These are phyloP conservation scores for Phania funesta DNA, from an alignment of 2,888 invertebrate genomes.

Conservation along the genomic window DNA sequence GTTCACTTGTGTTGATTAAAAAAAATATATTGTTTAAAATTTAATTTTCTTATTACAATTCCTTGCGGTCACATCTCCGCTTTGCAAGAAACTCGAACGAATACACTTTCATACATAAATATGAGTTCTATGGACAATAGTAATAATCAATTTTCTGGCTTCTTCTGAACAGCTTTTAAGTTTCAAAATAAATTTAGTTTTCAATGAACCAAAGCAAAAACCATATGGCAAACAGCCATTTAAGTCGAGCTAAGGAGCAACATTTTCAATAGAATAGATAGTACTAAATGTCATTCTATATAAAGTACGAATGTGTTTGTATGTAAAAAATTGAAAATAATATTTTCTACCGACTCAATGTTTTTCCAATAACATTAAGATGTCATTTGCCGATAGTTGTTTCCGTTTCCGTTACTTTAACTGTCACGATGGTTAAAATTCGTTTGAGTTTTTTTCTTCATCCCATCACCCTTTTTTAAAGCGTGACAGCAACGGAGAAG, in stretches of 20 bases:
- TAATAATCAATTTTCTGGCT: background rate
- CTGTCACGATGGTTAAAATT: conserved; percentile 64
- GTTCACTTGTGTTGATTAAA: too few relatives aligned
- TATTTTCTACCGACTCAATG: conserved; percentile 66
- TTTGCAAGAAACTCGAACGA: too few relatives aligned
- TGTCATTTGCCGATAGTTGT: conserved; percentile 69
- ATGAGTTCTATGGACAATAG: too few relatives aligned
- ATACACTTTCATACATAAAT: too few relatives aligned
- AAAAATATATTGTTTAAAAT: too few relatives aligned
- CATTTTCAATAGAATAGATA: conserved; percentile 39
- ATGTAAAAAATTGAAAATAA: too few relatives aligned
- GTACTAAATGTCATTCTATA: too few relatives aligned
- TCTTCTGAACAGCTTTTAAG: conserved; percentile 4
- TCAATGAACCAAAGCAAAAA: conserved; percentile 19
- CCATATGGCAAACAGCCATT: conserved; percentile 51
- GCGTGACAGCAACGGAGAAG: conserved; percentile 15
- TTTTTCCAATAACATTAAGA: conserved; percentile 69
- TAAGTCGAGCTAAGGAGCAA: conserved; percentile 13
- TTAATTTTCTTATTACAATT: too few relatives aligned
- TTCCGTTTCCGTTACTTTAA: conserved; percentile 67
- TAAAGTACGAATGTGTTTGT: too few relatives aligned
- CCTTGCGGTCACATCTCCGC: too few relatives aligned
- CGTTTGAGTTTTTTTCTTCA: conserved; percentile 38
- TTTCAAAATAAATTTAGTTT: conserved; percentile 47
- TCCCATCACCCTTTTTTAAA: conserved; percentile 13